Evolutionary conservation across 2,113 vertebrate genomes (phyloP), one percentile per base, ranked within the genome.

Genomic region (Hippocampus zosterae): DNA sequence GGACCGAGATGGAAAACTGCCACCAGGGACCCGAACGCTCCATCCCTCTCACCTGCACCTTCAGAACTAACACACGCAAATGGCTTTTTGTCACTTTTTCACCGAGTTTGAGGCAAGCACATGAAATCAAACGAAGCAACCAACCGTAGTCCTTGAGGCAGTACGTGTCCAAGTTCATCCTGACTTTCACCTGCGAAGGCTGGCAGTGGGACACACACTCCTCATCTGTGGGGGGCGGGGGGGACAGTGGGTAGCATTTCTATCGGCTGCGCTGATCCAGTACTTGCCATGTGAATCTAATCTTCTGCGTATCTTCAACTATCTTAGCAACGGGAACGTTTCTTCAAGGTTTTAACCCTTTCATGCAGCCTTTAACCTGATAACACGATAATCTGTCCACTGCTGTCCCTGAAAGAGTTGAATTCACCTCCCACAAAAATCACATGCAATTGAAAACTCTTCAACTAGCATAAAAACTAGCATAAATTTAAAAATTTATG

Each of bases 81-180:
- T n/a, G 1, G 44, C 63, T 6, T 41, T 11, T 18, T 2, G 48
- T 53, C 29, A 53, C 9, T 37, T 53, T 37, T 21, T 15, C 8
- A 16, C 2, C 46, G 2, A 15, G 25, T 33, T 33, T 15, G 11
- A 66, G 25, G 5, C 3, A 25, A 15, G 27, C 40, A 19, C 18
- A 2, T 37, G 33, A 12, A 15, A 2, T 13, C 16, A 42, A 15
- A 53, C 41, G 67, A 69, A 44, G 29, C 61, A 53, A 86, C 88
- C 21, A 83, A 96, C 95, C 92, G 0, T 93, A 95, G 68, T 95
- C 94, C 78, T 94, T 95, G 70, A 92, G 91, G 84, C 95, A 96
- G 85, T 93, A 96, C 1, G 90, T 94, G 80, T 87, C 88, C 75
- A 95, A 87, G 85, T 91, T 94, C 95, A 96, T 96, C 76, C 70